A percentile compares a stretch with the other conserved stretches of the same genome.
Evolutionary conservation across 1,140 invertebrate genomes (phyloP).

Genomic region (Antheraea mylitta): DNA sequence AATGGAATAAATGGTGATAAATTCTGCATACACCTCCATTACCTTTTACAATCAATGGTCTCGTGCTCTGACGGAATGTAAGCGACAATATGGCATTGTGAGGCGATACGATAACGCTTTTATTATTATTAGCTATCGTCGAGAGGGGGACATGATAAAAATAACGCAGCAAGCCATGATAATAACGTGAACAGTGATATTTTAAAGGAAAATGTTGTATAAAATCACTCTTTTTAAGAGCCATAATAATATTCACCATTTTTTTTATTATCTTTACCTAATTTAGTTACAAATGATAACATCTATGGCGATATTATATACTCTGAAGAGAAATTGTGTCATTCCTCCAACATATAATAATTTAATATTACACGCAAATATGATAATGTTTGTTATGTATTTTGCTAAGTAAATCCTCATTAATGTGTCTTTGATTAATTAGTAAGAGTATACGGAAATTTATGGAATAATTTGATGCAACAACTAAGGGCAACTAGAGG

Average conservation of each 20-base stretch:
- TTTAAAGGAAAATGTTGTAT: background rate
- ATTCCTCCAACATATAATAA: background rate
- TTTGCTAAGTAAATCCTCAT: background rate
- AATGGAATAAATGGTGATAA: too few relatives aligned
- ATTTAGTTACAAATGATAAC: too few relatives aligned
- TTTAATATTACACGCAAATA: background rate
- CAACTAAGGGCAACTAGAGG: background rate
- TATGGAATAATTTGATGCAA: background rate
- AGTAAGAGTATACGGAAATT: background rate
- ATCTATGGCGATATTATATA: too few relatives aligned
- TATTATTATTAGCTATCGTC: constrained; percentile 55
- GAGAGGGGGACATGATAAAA: constrained; percentile 48
- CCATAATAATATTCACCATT: too few relatives aligned
- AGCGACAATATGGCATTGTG: constrained; percentile 62
- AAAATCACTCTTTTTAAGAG: background rate
- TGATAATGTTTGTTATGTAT: background rate
- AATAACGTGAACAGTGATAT: background rate
- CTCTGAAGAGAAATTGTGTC: too few relatives aligned
- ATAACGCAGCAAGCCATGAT: background rate
- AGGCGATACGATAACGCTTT: constrained; percentile 67
- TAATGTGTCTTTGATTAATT: constrained; percentile 11
- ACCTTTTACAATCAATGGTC: constrained; percentile 17
- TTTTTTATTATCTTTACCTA: too few relatives aligned
- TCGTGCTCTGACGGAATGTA: constrained; percentile 57
- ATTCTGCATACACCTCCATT: background rate